These are phyloP conservation scores for Shargacucullia verbasci DNA, from an alignment of 2,888 invertebrate species.

Conservation along the genomic window DNA sequence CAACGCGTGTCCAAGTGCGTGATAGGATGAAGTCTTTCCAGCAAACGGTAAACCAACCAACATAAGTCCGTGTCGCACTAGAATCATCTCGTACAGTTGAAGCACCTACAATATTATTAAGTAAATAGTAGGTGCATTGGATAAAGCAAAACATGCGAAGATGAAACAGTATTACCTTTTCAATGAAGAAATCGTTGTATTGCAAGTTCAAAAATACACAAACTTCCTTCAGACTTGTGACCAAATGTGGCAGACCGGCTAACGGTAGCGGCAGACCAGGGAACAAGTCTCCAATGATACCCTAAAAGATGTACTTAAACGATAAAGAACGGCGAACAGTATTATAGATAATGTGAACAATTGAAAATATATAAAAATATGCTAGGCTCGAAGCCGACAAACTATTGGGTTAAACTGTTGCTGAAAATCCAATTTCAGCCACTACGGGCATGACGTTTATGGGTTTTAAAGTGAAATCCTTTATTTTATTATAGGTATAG, in stretches of 20 bases:
- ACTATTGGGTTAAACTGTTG: no score
- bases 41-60: conserved; percentile 97
- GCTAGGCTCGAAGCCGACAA: no score
- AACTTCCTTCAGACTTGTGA: conserved; percentile 86
- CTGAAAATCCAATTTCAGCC: no score
- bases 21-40: conserved; percentile 96
- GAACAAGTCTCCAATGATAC: conserved; percentile 98
- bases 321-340: neutral
- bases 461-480: no score
- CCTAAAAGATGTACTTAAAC: conserved; percentile 77
- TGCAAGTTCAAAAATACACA: conserved; percentile 94
- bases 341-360: no score
- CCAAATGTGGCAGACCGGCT: conserved; percentile 92
- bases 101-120: conserved; percentile 68
- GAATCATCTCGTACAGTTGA: conserved; percentile 98
- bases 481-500: no score
- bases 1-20: conserved; percentile 94
- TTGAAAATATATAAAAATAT: no score
- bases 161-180: conserved; percentile 86
- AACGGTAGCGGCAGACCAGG: conserved; percentile 94
- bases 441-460: no score
- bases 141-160: neutral
- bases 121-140: neutral
- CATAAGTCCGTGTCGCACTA: conserved; percentile 98
- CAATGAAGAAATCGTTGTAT: conserved; percentile 95